Percentiles rank a stretch among this genome's conserved stretches.
Evolutionary conservation across 2,888 invertebrate genomes (phyloP).

Genomic region (Zhengitettix transpicula): DNA sequence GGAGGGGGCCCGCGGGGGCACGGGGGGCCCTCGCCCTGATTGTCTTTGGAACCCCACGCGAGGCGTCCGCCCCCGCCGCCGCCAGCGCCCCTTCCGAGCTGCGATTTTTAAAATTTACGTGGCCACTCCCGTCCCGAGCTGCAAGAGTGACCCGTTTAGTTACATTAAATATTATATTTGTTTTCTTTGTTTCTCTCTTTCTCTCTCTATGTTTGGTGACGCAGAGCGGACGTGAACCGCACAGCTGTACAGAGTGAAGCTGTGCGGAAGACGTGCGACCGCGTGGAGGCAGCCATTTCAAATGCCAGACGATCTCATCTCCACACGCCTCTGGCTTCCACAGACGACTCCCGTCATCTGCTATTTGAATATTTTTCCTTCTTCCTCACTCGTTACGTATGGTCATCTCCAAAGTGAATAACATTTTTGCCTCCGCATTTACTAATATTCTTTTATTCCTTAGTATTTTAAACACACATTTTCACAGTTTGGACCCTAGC

Average conservation of each 20-base stretch:
- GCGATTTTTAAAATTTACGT: background rate
- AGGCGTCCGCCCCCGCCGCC: background rate
- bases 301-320: background rate
- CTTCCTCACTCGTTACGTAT: background rate
- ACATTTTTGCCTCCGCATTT: too few species aligned
- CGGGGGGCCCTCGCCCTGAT: background rate
- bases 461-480: slow-evolving; percentile 5
- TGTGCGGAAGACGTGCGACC: too few species aligned
- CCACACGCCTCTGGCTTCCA: too few species aligned
- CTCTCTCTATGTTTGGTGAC: too few species aligned
- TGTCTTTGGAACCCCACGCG: background rate
- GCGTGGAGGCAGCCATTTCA: too few species aligned
- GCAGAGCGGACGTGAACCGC: too few species aligned
- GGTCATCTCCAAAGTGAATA: too few species aligned
- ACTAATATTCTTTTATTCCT: too few species aligned
- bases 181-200: too few species aligned
- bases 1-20: background rate
- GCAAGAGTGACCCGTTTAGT: background rate
- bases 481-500: slow-evolving; percentile 12
- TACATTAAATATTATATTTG: too few species aligned
- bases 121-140: background rate
- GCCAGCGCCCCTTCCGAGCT: background rate
- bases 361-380: background rate
- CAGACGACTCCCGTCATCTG: too few species aligned
- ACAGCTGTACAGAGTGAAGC: too few species aligned